phyloP scores from a whole-genome alignment of 2,113 vertebrate species.

The Indri indri region DNA sequence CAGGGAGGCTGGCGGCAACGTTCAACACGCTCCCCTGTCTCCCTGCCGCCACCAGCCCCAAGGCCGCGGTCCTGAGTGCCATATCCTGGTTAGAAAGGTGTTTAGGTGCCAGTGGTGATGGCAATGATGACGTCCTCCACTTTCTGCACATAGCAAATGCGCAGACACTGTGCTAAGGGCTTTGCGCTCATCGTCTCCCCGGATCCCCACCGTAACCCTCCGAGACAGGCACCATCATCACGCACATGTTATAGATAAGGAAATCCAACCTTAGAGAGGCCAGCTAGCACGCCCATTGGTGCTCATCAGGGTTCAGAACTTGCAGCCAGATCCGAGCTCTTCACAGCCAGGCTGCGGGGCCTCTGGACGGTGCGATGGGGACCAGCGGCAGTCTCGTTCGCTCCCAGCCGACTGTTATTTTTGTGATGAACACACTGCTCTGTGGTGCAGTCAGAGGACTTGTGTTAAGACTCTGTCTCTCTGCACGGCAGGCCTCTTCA shows the following conservation, averaged over 20 bases:
- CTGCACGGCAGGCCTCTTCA: not conserved
- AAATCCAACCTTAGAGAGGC: not conserved
- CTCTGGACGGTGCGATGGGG: rapidly evolving
- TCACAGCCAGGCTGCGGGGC: rapidly evolving
- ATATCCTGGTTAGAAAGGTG: not conserved
- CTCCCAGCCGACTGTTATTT: not conserved
- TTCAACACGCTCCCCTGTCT: not conserved
- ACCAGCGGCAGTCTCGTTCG: not conserved
- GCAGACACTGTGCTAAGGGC: not conserved
- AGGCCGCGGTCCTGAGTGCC: not conserved
- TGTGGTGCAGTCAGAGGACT: not conserved
- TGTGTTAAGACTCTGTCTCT: not conserved
- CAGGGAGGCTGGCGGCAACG: not conserved
- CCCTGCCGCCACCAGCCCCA: not conserved
- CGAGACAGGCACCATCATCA: not conserved
- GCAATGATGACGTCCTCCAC: not conserved
- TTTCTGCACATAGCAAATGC: not conserved
- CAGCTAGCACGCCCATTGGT: not conserved
- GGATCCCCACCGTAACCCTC: not conserved
- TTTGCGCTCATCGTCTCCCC: rapidly evolving
- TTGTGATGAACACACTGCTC: not conserved
- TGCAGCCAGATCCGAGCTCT: not conserved
- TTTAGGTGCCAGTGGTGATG: not conserved
- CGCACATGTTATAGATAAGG: not conserved
- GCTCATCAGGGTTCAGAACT: not conserved